Percentiles rank a stretch among this genome's conserved stretches.
Conservation (phyloP, 2,113 vertebrate genomes). For the Burhinus oedicnemus region DNA sequence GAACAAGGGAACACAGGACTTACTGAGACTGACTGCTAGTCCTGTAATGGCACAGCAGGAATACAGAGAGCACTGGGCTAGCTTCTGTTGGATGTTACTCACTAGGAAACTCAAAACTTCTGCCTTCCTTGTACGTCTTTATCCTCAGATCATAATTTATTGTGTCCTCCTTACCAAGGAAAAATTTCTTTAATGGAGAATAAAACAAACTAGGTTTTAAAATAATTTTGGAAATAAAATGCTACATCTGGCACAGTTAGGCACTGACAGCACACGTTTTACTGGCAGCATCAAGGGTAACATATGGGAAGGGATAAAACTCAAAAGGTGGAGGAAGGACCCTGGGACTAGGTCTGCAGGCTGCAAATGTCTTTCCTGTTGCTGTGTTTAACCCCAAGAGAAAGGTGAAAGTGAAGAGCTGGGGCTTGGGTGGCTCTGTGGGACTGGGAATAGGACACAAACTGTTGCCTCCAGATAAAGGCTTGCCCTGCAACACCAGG, state of each 20-base stretch:
- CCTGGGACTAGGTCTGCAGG: neutral
- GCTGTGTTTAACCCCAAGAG: neutral
- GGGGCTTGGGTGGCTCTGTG: neutral
- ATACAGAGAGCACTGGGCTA: neutral
- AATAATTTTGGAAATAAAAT: neutral
- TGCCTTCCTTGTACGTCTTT: neutral
- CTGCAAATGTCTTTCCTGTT: neutral
- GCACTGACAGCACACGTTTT: neutral
- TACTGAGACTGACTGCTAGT: neutral
- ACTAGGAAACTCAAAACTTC: neutral
- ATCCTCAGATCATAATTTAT: neutral
- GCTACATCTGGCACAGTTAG: neutral
- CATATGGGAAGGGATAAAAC: neutral
- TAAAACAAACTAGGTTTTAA: neutral
- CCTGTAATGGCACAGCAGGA: neutral
- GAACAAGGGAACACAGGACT: neutral
- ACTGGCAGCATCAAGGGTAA: neutral
- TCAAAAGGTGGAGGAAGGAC: neutral
- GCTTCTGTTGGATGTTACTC: neutral
- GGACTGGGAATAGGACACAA: neutral
- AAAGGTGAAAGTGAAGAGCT: neutral
- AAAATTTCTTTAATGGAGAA: neutral
- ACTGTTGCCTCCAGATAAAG: too few species aligned
- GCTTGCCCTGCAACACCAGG: neutral
- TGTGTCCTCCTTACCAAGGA: neutral